Evolutionary conservation across 2,113 vertebrate species (phyloP).

Genomic region (Phycodurus eques): DNA sequence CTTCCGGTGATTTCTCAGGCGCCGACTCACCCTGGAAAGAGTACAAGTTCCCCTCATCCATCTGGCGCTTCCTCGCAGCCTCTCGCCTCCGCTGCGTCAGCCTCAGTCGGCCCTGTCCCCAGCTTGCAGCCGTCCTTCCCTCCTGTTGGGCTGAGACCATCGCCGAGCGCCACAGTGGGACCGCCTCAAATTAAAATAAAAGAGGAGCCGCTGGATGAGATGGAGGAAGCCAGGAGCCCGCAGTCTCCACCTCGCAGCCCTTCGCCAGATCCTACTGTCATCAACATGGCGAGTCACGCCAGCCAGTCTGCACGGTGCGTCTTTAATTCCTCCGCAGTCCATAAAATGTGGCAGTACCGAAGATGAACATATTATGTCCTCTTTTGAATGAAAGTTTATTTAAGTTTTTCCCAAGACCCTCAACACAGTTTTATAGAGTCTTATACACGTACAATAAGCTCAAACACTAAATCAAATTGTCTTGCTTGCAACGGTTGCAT

Average conservation of each 20-base stretch:
- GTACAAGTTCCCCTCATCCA: slow-evolving; percentile 68
- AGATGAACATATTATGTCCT: neutral
- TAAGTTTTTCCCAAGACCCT: no score
- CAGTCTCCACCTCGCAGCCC: slow-evolving; percentile 87
- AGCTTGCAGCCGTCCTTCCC: slow-evolving; percentile 73
- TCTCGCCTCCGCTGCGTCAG: slow-evolving; percentile 61
- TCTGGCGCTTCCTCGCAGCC: slow-evolving; percentile 72
- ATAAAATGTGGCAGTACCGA: neutral
- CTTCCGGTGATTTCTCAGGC: slow-evolving; percentile 86
- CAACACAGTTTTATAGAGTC: no score
- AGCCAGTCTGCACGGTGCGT: slow-evolving; percentile 92
- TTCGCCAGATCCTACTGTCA: slow-evolving; percentile 88
- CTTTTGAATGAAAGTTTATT: neutral
- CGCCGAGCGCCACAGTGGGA: slow-evolving; percentile 48
- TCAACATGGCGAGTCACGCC: slow-evolving; percentile 90
- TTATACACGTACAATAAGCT: no score
- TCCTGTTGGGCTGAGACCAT: slow-evolving; percentile 63
- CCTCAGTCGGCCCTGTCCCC: slow-evolving; percentile 62
- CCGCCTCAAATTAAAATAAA: slow-evolving; percentile 83
- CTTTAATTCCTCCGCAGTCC: neutral
- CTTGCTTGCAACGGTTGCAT: no score
- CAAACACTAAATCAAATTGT: no score
- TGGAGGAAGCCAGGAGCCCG: slow-evolving; percentile 87
- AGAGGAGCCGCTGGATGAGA: slow-evolving; percentile 91
- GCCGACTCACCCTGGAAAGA: slow-evolving; percentile 78